Conservation (phyloP, 2,888 invertebrate genomes). For the Campopleginae sp. region DNA sequence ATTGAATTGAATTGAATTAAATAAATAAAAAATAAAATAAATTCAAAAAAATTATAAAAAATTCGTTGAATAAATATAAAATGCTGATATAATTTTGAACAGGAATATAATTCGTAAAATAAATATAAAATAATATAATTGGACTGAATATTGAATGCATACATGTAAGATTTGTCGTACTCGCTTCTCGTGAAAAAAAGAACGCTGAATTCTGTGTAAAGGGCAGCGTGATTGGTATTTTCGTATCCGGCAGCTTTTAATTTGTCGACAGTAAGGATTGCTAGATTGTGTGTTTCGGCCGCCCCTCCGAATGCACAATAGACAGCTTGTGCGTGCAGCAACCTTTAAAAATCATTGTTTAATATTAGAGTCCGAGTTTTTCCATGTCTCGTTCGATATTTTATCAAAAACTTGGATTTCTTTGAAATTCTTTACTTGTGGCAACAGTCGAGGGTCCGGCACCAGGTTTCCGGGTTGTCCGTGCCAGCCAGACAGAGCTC, state of each 20-base stretch:
- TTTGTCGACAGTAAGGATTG: conserved; percentile 85
- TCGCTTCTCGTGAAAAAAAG: conserved; percentile 94
- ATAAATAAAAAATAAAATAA: too few relatives aligned
- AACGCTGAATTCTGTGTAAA: conserved; percentile 93
- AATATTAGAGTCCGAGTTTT: conserved; percentile 30
- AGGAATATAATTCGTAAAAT: not conserved
- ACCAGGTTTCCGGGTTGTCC: conserved; percentile 86
- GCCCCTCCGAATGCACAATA: conserved; percentile 93
- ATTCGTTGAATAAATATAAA: not conserved
- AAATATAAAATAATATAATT: too few relatives aligned
- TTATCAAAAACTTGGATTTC: not conserved
- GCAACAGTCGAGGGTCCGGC: conserved; percentile 92
- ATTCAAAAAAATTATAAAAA: too few relatives aligned
- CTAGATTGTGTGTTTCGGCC: conserved; percentile 88
- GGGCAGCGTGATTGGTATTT: conserved; percentile 86
- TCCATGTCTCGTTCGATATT: not conserved
- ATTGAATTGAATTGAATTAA: too few relatives aligned
- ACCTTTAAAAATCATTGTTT: conserved; percentile 86
- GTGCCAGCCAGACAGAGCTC: conserved; percentile 87
- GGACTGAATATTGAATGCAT: conserved; percentile 74
- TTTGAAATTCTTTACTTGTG: conserved; percentile 88
- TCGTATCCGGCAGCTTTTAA: conserved; percentile 83
- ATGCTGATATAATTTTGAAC: not conserved
- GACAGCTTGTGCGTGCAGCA: conserved; percentile 93
- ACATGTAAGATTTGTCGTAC: conserved; percentile 89